Conservation (phyloP, 2,888 invertebrate species). For the Thecocarcelia acutangulata region DNA sequence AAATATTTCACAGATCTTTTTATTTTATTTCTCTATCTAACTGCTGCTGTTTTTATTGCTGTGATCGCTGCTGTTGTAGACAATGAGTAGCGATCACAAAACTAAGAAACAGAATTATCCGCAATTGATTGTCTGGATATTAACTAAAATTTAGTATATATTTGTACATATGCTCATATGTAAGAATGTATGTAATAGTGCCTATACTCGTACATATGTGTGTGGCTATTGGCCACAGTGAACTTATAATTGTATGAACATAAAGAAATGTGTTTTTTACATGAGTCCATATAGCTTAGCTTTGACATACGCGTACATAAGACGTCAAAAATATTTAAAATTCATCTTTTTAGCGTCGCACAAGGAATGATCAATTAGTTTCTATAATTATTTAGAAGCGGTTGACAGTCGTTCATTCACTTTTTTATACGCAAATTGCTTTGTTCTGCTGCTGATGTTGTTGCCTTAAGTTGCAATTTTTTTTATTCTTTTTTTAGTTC, state of each 20-base stretch:
- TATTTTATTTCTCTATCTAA: slow-evolving; percentile 11
- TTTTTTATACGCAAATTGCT: slow-evolving; percentile 51
- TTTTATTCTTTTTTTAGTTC: slow-evolving; percentile 6
- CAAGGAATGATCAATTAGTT: slow-evolving; percentile 63
- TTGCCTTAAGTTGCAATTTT: slow-evolving; percentile 28
- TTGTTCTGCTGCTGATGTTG: slow-evolving; percentile 40
- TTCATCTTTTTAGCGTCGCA: slow-evolving; percentile 51
- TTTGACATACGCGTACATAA: slow-evolving; percentile 25
- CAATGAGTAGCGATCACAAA: slow-evolving; percentile 46
- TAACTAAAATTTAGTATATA: slow-evolving; percentile 25
- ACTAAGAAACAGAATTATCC: slow-evolving; percentile 58
- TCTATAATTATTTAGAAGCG: slow-evolving; percentile 46
- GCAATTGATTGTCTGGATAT: slow-evolving; percentile 44
- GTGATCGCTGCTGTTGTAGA: slow-evolving; percentile 26
- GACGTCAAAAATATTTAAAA: slow-evolving; percentile 28
- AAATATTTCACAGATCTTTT: slow-evolving; percentile 52
- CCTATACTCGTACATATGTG: background rate
- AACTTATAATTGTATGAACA: background rate
- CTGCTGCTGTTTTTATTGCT: slow-evolving; percentile 28
- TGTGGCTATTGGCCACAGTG: no score
- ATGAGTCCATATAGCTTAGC: background rate
- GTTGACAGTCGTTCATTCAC: slow-evolving; percentile 57
- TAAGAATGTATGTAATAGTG: background rate
- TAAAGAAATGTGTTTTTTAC: background rate
- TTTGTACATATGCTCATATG: background rate